Evolutionary conservation across 2,888 invertebrate genomes (phyloP), one percentile per base, ranked within the genome.

Genomic region (Hemicrepidius hirtus): DNA sequence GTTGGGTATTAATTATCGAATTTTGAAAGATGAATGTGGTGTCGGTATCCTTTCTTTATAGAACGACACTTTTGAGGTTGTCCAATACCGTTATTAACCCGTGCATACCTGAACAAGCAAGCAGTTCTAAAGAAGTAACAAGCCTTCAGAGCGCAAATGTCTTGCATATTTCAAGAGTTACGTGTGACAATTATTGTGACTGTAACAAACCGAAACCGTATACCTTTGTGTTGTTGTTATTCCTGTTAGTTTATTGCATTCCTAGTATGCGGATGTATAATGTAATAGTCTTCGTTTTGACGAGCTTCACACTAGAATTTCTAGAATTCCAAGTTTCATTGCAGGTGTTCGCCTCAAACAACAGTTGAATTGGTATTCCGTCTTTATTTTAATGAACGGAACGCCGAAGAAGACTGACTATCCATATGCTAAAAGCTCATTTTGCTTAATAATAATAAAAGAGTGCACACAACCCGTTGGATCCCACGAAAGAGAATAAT

Each of bases 121-220:
- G n/a, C 24, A 53, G 28, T 28, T 53, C 53, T 9, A 28, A 24
- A 53, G 28, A 24, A 53, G 28, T 53, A 53, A 53, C 53, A 28
- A 53, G 53, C 53, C 53, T 28, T 53, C 53, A 53, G n/a, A n/a
- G n/a, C n/a, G 20, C 53, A 53, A 53, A 53, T 28, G 53, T 53
- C 53, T 53, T 53, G 53, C 53, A 53, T 53, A 53, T 53, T 53
- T 53, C 53, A 53, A 53, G 53, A 53, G 53, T 53, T 53, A 53
- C 53, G 53, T 53, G 53, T 53, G 28, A 53, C 53, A 53, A 57
- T 35, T 24, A 24, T 24, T 37, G 57, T 4, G 37, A 57, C 57
- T 57, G 57, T 37, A 57, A 57, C 13, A 32, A 57, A 35, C 35
- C n/a, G 35, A 57, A 57, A 32, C 32, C 35, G 37, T 57, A 35